Evolutionary conservation across 2,113 vertebrate genomes (phyloP), one percentile per base, ranked within the genome.

Genomic region (Bagarius yarrelli): DNA sequence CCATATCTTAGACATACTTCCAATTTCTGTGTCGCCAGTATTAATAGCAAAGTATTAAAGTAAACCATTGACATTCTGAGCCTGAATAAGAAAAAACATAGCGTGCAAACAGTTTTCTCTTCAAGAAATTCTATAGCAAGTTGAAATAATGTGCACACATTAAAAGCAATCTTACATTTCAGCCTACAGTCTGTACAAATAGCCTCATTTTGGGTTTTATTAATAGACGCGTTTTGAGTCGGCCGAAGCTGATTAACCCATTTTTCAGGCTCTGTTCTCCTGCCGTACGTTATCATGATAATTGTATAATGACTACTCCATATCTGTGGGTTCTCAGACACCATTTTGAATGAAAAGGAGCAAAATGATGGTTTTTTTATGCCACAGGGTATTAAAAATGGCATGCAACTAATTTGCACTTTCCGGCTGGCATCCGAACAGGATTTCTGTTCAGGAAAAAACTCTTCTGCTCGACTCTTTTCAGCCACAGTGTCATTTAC

Each of bases 291-390:
- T 18, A 50, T 27, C 44, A 18, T 71, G 67, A 27, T 52, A 71
- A 70, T 70, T 50, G 44, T n/a, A 25, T 69, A 69, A 70, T 50
- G 67, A 70, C n/a, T 25, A 8, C 67, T 70, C 67, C n/a, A 27
- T 27, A 44, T 70, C n/a, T 70, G 9, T 3, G 67, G 15, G n/a
- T 50, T 70, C 44, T 50, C 1, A 50, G 40, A 8, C 14, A 50
- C 67, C 44, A 27, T 70, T 70, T 70, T 11, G n/a, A 25, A 2
- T 27, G n/a, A 50, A 70, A 70, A 50, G 44, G n/a, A 70, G 16
- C 40, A 50, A 25, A 70, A 70, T 50, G 0, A 70, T 70, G 44
- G 25, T 53, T 53, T 53, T 14, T 18, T 53, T 50, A 40, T 50
- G 67, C 40, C 36, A 9, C 3, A 50, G 66, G 66, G 66, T 47